phyloP scores from a whole-genome alignment of 2,797 vertebrate genomes.

The Podargus strigoides region DNA sequence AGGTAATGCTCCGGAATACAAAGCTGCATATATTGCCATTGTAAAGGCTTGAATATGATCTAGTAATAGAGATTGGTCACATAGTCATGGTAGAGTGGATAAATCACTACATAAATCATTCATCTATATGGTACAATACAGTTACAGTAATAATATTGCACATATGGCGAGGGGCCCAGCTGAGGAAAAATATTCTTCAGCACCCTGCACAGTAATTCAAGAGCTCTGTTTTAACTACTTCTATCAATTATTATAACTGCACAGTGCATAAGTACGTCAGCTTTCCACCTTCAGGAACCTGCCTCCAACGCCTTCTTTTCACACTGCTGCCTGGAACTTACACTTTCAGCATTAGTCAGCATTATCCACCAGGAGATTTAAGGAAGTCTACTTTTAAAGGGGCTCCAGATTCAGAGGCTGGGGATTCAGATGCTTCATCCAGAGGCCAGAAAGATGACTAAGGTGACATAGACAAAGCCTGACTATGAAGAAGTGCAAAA shows the following conservation, averaged over 20 bases:
- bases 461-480: background rate
- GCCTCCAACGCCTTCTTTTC: background rate
- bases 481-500: background rate
- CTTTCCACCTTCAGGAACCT: background rate
- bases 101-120: slow-evolving; percentile 37
- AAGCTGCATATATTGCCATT: background rate
- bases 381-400: background rate
- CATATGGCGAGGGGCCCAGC: background rate
- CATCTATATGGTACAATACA: background rate
- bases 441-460: background rate
- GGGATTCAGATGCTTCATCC: background rate
- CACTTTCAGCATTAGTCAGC: background rate
- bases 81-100: background rate
- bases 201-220: background rate
- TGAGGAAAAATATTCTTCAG: slow-evolving; percentile 4
- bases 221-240: slow-evolving; percentile 15
- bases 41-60: slow-evolving; percentile 17
- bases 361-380: background rate
- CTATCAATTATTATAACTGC: slow-evolving; percentile 23
- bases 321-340: background rate
- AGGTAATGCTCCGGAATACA: background rate
- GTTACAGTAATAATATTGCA: background rate
- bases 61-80: background rate
- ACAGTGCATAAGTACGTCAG: background rate
- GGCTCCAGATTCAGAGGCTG: background rate